Evolutionary conservation across 2,113 vertebrate species (phyloP).

Genomic region (Odontesthes bonariensis): DNA sequence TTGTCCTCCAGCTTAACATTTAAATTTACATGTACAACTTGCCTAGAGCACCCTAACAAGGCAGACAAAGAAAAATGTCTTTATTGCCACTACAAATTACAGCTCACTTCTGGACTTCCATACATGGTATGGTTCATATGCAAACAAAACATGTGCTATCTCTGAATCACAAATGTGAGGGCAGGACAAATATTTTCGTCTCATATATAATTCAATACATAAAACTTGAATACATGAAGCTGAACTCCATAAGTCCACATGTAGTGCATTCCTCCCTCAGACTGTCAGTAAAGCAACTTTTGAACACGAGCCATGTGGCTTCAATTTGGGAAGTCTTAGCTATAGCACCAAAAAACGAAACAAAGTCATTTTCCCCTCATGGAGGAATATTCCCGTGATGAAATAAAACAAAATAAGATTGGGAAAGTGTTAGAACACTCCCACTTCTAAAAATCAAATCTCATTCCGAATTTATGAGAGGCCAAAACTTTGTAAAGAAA

Average conservation of each 20-base stretch:
- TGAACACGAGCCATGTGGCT: neutral
- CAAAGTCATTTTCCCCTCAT: neutral
- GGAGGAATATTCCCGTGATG: constrained; percentile 15
- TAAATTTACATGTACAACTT: constrained; percentile 4
- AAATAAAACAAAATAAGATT: neutral
- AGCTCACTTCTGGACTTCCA: constrained; percentile 27
- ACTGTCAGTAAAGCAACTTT: neutral
- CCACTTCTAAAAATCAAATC: constrained; percentile 43
- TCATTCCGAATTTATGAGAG: too few species aligned
- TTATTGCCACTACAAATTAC: constrained; percentile 32
- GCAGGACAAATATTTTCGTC: constrained; percentile 36
- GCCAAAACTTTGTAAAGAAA: constrained; percentile 19
- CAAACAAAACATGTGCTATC: constrained; percentile 25
- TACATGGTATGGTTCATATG: constrained; percentile 46
- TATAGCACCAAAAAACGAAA: neutral
- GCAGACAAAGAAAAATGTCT: neutral
- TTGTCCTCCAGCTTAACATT: constrained; percentile 8
- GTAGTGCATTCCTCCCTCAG: neutral
- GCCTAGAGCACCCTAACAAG: neutral
- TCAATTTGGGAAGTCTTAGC: constrained; percentile 1
- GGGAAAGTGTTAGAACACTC: constrained; percentile 13
- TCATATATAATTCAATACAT: constrained; percentile 18
- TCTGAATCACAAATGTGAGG: constrained; percentile 23
- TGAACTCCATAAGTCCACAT: constrained; percentile 2
- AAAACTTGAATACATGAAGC: constrained; percentile 16